Base-by-base conservation (phyloP, 1,140 invertebrate species). In the Monomorium pharaonis region DNA sequence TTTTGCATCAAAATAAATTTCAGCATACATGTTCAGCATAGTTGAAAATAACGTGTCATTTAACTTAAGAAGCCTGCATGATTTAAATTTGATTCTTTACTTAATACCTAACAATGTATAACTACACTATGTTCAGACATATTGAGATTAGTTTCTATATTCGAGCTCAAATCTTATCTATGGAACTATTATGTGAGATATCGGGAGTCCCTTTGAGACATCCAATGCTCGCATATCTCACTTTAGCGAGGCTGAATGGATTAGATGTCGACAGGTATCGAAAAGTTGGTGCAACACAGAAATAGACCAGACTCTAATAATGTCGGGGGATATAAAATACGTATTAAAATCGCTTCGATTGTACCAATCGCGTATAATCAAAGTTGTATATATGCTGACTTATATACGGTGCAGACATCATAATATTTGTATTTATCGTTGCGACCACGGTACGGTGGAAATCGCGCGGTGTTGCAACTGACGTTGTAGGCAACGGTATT, bases 91-190 rank as follows among this genome's bases (percentile, higher is more conserved):
- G 4, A 37, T 37, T 37, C 4, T 37, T 37, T n/a, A n/a, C n/a
- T n/a, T 37, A 37, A 37, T 37, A 37, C 7, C 7, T 37, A 37
- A 37, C 37, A 37, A 7, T 33, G 33, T 33, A n/a, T n/a, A n/a
- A n/a, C n/a, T 33, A 2, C 5, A 7, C 7, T 37, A 37, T 3
- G 49, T 16, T 33, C 51, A 24, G 21, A 56, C 21, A 74, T 69
- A 69, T 74, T 37, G 30, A 33, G 49, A 72, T 72, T 54, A 56
- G 70, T 74, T 74, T 74, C 30, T 37, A 24, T 74, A 74, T 56
- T 74, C 51, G 49, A 24, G 30, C 70, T 21, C 70, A 33, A 74
- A 74, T 74, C 70, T 74, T 74, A 74, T 74, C 69, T 56, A n/a
- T n/a, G n/a, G n/a, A 72, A 72, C 47, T 70, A n/a, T 9, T 12